Base-by-base conservation (phyloP, 2,888 invertebrate genomes). In the Xestia rhomboidea region DNA sequence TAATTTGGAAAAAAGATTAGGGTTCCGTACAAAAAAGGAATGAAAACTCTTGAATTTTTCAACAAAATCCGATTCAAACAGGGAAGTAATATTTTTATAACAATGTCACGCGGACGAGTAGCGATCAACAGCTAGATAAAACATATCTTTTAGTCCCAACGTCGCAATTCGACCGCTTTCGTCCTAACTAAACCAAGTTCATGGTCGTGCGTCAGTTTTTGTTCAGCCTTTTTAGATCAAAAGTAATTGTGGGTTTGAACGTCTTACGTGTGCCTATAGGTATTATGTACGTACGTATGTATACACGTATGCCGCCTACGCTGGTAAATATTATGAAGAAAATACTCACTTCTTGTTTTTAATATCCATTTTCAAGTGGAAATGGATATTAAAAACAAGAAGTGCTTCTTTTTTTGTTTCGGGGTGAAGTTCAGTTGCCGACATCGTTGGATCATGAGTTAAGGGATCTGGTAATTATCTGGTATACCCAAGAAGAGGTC, bases 191-290 rank as follows among this genome's bases (percentile, higher is more conserved):
- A 57, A 1, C 27, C 51, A 82, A 84, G 84, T 84, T 84, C 85
- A 84, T 54, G 84, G 85, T 62, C 78, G 11, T 7, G 21, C 44
- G n/a, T 71, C 66, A 41, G n/a, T 77, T 84, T 83, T 81, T 84
- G 38, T 21, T 21, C 13, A 60, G 41, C 63, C 84, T 84, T 49
- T 84, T 84, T 73, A 57, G 30, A 18, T n/a, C 41, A 34, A 54
- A 68, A 15, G 15, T 81, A 75, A 84, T 81, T 81, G 72, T 74
- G n/a, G 68, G 34, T 73, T 75, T 68, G 62, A 3, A 27, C 54
- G 18, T 18, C 44, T 15, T n/a, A 51, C 62, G 34, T 34, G 6
- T 34, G 34, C 34, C 34, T 34, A 34, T 34, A 34, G 4, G 34
- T 34, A 34, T 34, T 2, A 62, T 41, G 10, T 41, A 41, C 10